These are phyloP conservation scores for Drepanosiphum platanoidis DNA, from an alignment of 2,888 invertebrate genomes.

Conservation along the genomic window DNA sequence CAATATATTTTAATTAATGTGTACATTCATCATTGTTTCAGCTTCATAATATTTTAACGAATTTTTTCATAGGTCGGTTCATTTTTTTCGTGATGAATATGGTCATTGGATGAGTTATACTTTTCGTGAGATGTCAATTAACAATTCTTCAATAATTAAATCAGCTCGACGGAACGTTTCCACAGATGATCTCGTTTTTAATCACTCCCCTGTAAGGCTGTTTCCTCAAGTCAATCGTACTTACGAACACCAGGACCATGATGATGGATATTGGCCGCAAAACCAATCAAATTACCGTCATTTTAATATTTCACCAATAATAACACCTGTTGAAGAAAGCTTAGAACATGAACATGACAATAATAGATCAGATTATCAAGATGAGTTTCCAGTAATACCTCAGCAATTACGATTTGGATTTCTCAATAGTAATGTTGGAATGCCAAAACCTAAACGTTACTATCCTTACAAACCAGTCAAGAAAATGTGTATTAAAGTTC, in stretches of 20 bases:
- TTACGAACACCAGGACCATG: conserved; percentile 54
- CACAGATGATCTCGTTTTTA: conserved; percentile 55
- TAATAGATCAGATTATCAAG: conserved; percentile 49
- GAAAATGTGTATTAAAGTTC: conserved; percentile 74
- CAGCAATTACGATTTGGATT: conserved; percentile 49
- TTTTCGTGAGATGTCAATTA: conserved; percentile 76
- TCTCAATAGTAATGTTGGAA: conserved; percentile 46
- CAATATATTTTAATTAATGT: neutral
- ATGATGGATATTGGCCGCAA: conserved; percentile 43
- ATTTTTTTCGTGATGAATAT: conserved; percentile 78
- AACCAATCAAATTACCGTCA: conserved; percentile 44
- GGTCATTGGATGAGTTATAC: conserved; percentile 89
- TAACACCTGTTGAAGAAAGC: conserved; percentile 55
- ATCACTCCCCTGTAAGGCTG: conserved; percentile 52
- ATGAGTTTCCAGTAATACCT: conserved; percentile 51
- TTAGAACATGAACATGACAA: conserved; percentile 51
- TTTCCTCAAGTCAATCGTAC: conserved; percentile 45
- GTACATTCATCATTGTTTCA: no score
- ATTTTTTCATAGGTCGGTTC: conserved; percentile 78
- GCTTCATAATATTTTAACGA: conserved; percentile 1
- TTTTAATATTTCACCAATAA: conserved; percentile 54
- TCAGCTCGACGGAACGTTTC: conserved; percentile 55
- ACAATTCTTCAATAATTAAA: conserved; percentile 66
- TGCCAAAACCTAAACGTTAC: conserved; percentile 56
- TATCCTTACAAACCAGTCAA: conserved; percentile 51